Base-by-base conservation (phyloP, 64 coral and sea anemone species). In the Acropora yongei region DNA sequence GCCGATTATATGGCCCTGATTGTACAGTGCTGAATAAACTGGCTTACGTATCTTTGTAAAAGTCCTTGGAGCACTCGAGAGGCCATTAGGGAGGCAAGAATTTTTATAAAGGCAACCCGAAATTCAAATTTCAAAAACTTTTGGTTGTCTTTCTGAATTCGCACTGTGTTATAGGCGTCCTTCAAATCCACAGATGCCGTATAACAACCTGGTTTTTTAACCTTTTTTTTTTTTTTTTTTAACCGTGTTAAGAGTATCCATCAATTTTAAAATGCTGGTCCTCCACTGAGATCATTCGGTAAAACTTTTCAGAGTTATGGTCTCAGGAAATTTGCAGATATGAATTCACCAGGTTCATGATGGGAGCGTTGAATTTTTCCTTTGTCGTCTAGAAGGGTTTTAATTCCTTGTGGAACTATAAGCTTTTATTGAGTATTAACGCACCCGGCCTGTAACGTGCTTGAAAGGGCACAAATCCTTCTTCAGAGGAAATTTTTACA, bases 401-500 rank as follows among this genome's bases (percentile, higher is more conserved):
- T 41, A 67, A 85, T 20, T 85, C 68, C 82, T 65, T 76, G 8
- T 80, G 68, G 75, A 78, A 89, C 75, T 80, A 81, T 80, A 49
- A 16, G 77, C 8, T 90, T 30, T 80, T 81, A 49, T 72, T 90
- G 77, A 49, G 46, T 41, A 80, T 90, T 80, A 80, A 4, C 30
- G 17, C 60, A 72, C 58, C 81, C 4, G 61, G 88, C 68, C 77
- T 40, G 88, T 79, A 78, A 65, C 17, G 76, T 72, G 53, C 19
- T 78, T 90, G 88, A 49, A 45, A 41, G 3, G 78, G 77, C 2
- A 5, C 30, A 16, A 90, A 60, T 5, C 20, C 46, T 73, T 81
- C 76, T 41, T 80, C 60, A 48, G 72, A 90, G 6, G 88, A 80
- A 90, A 90, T 90, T 90, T 90, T 71, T 8, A 90, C 88, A 17